Evolutionary conservation across 2,113 vertebrate species (phyloP), one percentile per base, ranked within the genome.

Genomic region (Myotis lucifugus): DNA sequence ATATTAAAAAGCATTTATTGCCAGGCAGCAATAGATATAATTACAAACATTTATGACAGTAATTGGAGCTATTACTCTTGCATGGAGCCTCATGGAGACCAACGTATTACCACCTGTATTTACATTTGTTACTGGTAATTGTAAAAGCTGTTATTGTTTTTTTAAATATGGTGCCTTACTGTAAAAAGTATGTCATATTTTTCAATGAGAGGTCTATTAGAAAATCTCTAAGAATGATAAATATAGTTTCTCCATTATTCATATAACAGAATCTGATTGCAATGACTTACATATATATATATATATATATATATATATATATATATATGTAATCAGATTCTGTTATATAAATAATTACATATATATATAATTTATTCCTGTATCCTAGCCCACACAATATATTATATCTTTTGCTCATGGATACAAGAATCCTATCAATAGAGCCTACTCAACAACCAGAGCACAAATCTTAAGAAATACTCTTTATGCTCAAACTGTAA

Each of bases 31-130:
- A 97, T 94, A 97, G 94, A 96, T 96, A 97, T 85, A 96, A 97
- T 97, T 97, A 96, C 69, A 96, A 96, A 97, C 97, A 97, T 97
- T 95, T 97, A 95, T 97, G 97, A 96, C 92, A 97, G 95, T 97
- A 97, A 97, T 95, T 97, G 94, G 96, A 92, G 92, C 96, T 97
- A 96, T 97, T 97, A 93, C 88, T 96, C 77, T 88, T 88, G 92
- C 90, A 85, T 81, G 59, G 82, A 95, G 90, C 74, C 85, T 96
- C 92, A 95, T 86, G 92, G 90, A 97, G 95, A 95, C 85, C 95
- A 96, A 95, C 95, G 95, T 95, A 97, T 79, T 95, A 88, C 97
- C 93, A 97, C 96, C 90, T 97, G 85, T 96, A 95, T 97, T 97
- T 97, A 97, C 82, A 97, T 97, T 96, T 96, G 92, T 96, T 95